A percentile compares a stretch with the other conserved stretches of the same genome.
Conservation (phyloP, 2,113 vertebrate species). For the Thinocorus orbignyianus region DNA sequence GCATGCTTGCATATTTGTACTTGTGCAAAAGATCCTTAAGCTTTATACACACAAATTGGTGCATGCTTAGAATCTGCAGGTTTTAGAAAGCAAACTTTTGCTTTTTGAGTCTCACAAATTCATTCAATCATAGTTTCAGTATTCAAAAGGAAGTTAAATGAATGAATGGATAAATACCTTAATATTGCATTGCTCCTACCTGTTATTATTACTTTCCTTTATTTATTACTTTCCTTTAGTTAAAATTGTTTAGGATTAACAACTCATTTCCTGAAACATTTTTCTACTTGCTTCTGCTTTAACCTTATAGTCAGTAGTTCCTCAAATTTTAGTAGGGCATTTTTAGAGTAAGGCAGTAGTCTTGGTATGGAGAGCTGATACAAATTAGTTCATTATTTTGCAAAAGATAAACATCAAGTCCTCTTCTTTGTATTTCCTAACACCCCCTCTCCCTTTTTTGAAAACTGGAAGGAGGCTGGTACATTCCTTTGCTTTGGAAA, state of each 20-base stretch:
- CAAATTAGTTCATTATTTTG: background rate
- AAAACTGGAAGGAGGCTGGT: background rate
- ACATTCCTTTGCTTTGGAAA: background rate
- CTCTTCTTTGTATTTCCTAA: background rate
- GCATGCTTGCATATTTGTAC: background rate
- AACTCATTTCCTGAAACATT: background rate
- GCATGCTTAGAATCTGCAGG: background rate
- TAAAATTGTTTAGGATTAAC: background rate
- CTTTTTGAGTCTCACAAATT: background rate
- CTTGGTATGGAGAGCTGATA: background rate
- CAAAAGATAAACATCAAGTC: background rate
- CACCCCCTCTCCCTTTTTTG: background rate
- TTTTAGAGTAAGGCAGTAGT: background rate
- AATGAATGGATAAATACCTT: background rate
- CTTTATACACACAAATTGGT: background rate
- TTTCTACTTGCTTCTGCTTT: background rate
- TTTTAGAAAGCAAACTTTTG: background rate
- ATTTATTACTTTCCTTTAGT: background rate
- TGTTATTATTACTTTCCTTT: background rate
- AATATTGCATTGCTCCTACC: background rate
- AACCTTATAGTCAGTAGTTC: background rate
- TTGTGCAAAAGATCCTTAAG: background rate
- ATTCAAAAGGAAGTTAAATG: background rate
- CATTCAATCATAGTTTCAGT: background rate
- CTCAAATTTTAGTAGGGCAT: background rate